Percentiles rank a stretch among this genome's conserved stretches.
phyloP scores from a whole-genome alignment of 2,797 vertebrate species.

The Poecile montanus region DNA sequence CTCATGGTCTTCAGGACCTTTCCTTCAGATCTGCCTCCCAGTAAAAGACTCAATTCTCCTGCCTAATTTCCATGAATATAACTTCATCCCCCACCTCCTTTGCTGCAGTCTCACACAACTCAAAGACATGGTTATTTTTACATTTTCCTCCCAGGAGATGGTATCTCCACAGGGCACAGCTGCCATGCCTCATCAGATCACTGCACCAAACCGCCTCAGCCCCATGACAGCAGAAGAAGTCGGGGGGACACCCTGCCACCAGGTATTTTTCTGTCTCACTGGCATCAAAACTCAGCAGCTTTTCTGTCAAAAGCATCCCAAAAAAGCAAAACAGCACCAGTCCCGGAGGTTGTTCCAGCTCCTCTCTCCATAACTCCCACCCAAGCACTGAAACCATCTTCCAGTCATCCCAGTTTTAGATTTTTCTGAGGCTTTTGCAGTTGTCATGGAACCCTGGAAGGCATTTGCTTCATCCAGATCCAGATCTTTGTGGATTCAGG shows the following conservation, averaged over 20 bases:
- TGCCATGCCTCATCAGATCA: constrained; percentile 37
- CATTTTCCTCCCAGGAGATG: constrained; percentile 13
- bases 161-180: not conserved
- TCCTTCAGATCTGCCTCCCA: not conserved
- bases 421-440: not conserved
- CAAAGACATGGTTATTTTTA: constrained; percentile 31
- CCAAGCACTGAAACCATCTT: not conserved
- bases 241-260: not conserved
- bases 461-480: not conserved
- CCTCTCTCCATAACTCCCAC: not conserved
- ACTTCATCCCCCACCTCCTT: not conserved
- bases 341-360: not conserved
- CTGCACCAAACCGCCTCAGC: not conserved
- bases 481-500: not conserved
- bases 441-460: not conserved
- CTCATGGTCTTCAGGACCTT: not conserved
- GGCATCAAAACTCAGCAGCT: not conserved
- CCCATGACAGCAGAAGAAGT: not conserved
- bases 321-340: not conserved
- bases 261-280: not conserved
- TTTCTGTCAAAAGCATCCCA: not conserved
- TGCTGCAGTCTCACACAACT: not conserved
- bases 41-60: not conserved
- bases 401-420: not conserved
- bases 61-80: not conserved